Evolutionary conservation across 2,113 vertebrate species (phyloP), one percentile per base, ranked within the genome.

Genomic region (Scytalopus superciliaris): DNA sequence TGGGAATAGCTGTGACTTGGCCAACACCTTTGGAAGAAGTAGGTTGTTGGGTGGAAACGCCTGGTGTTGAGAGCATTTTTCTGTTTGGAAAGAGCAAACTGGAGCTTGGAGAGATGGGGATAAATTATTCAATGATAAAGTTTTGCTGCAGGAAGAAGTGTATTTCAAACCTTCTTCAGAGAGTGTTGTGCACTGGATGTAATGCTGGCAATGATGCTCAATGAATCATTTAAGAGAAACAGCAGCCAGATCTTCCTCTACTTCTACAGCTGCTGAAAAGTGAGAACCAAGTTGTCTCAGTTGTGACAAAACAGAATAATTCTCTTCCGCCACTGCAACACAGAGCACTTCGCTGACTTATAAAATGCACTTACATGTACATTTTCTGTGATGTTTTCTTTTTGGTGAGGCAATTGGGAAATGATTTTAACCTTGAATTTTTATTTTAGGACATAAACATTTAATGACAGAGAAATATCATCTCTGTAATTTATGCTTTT

Each of bases 381-480:
- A 42, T 88, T 86, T 86, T 49, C 66, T 73, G 66, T 66, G 49
- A 59, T 2, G 4, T 67, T 82, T 86, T 64, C 22, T 79, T 76
- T 82, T 86, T 81, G 19, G 14, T 74, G 52, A 0, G 0, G 13
- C 47, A 64, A 28, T 2, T 40, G 73, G 45, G 75, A 90, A 78
- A 86, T 24, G 1, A 31, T 69, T 87, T 90, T 75, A 84, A 74
- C 68, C 57, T 76, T 82, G 87, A 60, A 33, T 94, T 96, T 81
- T 93, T 84, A 63, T 87, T 93, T 88, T 35, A 56, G 62, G 67
- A 37, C 45, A 87, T 88, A 92, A 92, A 91, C 82, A 90, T 93
- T 84, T 91, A 81, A 93, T 62, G 78, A 63, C 53, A 82, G 52
- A 72, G 60, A 95, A 94, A 92, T 47, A 63, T 30, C 63, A 6